These are phyloP conservation scores for Chloroceryle aenea DNA, from an alignment of 2,113 vertebrate genomes.

Conservation along the genomic window DNA sequence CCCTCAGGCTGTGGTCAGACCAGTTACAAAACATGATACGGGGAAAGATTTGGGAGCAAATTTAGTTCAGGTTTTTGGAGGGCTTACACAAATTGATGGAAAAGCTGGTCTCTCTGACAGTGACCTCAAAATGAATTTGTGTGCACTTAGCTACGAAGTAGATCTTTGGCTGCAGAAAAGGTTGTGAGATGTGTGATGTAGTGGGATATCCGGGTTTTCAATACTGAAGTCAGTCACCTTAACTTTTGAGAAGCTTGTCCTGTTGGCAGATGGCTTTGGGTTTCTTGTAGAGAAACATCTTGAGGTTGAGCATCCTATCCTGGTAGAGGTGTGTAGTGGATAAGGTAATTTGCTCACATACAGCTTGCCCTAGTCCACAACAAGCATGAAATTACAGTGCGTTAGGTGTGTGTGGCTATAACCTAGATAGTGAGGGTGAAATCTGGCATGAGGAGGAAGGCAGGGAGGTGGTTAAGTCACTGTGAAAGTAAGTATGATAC, in stretches of 20 bases:
- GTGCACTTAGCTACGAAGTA: background rate
- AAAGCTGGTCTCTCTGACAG: background rate
- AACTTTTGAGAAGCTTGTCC: background rate
- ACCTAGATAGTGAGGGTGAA: background rate
- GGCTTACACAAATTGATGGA: background rate
- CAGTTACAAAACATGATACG: background rate
- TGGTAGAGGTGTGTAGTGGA: background rate
- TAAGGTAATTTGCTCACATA: background rate
- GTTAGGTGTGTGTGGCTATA: background rate
- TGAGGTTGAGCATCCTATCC: background rate
- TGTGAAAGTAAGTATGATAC: background rate
- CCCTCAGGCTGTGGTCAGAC: background rate
- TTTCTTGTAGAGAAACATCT: background rate
- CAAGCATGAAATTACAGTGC: background rate
- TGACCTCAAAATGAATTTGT: background rate
- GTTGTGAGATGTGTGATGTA: background rate
- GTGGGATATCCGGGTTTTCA: background rate
- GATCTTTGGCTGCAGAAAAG: background rate
- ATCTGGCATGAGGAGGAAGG: background rate
- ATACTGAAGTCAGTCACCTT: background rate
- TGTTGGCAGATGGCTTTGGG: background rate
- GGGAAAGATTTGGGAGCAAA: background rate
- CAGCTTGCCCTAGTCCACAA: background rate
- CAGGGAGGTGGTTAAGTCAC: background rate
- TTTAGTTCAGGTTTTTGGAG: background rate